Base-by-base conservation (phyloP, 1,140 invertebrate species). In the Lucilia cuprina region DNA sequence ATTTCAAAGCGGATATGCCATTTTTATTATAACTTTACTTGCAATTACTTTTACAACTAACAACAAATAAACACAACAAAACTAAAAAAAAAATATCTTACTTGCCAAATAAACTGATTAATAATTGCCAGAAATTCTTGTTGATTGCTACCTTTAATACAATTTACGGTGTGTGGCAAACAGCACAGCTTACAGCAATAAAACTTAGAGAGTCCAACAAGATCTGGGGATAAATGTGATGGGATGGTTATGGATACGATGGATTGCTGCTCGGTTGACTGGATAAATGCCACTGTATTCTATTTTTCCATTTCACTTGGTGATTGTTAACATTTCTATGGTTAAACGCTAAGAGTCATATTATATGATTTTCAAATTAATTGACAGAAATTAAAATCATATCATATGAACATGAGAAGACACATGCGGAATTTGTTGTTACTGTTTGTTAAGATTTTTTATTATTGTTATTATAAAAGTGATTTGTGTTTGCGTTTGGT, bases 371-470 rank as follows among this genome's bases (percentile, higher is more conserved):
- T 80, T 80, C 41, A 80, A 80, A 80, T 80, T 80, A 80, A 80
- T 80, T 80, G 77, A 80, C 77, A 80, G 77, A 80, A 80, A 50
- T 80, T 80, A 80, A 80, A 80, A 80, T 80, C 77, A 80, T 80
- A 80, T 80, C 77, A 80, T 80, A 10, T 19, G 10, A 49, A 50
- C 19, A 41, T 41, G 41, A 49, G 41, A 80, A 80, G 41, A 80
- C 17, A 80, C n/a, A 70, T n/a, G 41, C 4, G 19, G 77, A 50
- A 80, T 80, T 80, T 49, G 41, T 17, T 50, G 77, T 30, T 30
- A 30, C n/a, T 13, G 7, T 50, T 19, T 49, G 77, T 50, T 49
- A 17, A 17, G 0, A 30, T 78, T 47, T 78, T 47, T 0, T 30
- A 30, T 30, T 30, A 3, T 30, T 30, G 25, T 78, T 78, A n/a